These are phyloP conservation scores for Archips crataeganus DNA, from an alignment of 2,888 invertebrate species.

Conservation along the genomic window DNA sequence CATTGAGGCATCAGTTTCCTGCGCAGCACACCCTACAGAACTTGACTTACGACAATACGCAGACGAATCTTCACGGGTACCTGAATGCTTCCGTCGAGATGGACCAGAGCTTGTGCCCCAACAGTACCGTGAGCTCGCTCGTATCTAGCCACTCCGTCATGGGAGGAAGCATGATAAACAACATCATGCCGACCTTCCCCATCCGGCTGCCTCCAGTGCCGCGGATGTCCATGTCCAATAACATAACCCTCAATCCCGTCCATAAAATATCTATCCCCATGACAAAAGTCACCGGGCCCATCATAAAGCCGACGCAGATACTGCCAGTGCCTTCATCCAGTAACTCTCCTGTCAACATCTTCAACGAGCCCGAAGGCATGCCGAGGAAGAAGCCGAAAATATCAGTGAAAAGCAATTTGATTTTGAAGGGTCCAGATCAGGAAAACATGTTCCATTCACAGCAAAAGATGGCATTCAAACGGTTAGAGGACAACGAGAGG, in stretches of 20 bases:
- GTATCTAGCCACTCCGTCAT: slow-evolving; percentile 66
- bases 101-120: slow-evolving; percentile 68
- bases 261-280: slow-evolving; percentile 74
- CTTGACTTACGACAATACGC: slow-evolving; percentile 63
- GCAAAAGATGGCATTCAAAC: slow-evolving; percentile 80
- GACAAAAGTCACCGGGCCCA: slow-evolving; percentile 73
- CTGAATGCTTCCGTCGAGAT: slow-evolving; percentile 68
- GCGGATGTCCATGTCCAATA: slow-evolving; percentile 67
- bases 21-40: slow-evolving; percentile 63
- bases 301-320: slow-evolving; percentile 77
- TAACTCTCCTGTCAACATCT: slow-evolving; percentile 71
- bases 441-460: slow-evolving; percentile 82
- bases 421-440: slow-evolving; percentile 81
- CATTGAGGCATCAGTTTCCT: slow-evolving; percentile 67
- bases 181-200: slow-evolving; percentile 79
- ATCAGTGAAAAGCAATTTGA: slow-evolving; percentile 82
- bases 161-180: slow-evolving; percentile 63
- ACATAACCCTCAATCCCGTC: slow-evolving; percentile 72
- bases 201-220: slow-evolving; percentile 70
- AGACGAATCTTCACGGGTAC: slow-evolving; percentile 69
- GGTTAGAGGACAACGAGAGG: slow-evolving; percentile 75
- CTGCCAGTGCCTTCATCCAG: slow-evolving; percentile 75
- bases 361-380: slow-evolving; percentile 65
- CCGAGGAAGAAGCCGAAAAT: slow-evolving; percentile 82
- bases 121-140: slow-evolving; percentile 65